Base-by-base conservation (phyloP, 1,140 invertebrate genomes). In the Odontomachus brunneus region DNA sequence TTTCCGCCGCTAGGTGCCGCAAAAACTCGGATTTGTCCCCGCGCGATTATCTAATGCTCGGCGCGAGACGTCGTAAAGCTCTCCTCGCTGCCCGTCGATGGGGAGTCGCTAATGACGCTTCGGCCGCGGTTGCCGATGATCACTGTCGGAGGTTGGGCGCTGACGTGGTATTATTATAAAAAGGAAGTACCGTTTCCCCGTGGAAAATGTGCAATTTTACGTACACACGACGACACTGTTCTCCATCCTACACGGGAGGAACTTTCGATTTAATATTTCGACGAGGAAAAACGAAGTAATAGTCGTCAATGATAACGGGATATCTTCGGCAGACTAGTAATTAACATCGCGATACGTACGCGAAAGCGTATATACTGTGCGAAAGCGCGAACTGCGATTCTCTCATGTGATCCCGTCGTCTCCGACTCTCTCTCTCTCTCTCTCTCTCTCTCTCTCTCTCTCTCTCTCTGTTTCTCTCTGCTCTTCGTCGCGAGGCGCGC, bases 271-370 rank as follows among this genome's bases (percentile, higher is more conserved):
- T 4, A 44, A 44, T 44, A 44, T 7, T 44, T 44, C 38, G 38
- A 7, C 38, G 38, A 44, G 38, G 38, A 44, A 44, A 44, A 44
- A 44, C 38, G 48, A 17, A 17, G 48, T 26, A 51, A 53, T 26
- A 51, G 26, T 69, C 49, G 66, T 65, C 63, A 65, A 14, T 19
- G 71, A 73, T 75, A 71, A 71, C 67, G 67, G 67, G 51, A 71
- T 44, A 57, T 22, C 38, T 48, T 48, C 2, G 26, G 15, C 44
- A n/a, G 26, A 17, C 55, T 26, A 24, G 14, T 71, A 71, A 71
- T 80, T 71, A 80, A 38, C 65, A 59, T 80, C 24, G 66, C 66
- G 48, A 7, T 17, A 17, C n/a, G n/a, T 26, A 7, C 17, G 60
- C 60, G 33, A 63, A 63, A 69, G n/a, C 48, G 12, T 19, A 7